A percentile compares a stretch with the other conserved stretches of the same genome.
phyloP scores from a whole-genome alignment of 1,140 invertebrate species.

The Bombus sibiricus region DNA sequence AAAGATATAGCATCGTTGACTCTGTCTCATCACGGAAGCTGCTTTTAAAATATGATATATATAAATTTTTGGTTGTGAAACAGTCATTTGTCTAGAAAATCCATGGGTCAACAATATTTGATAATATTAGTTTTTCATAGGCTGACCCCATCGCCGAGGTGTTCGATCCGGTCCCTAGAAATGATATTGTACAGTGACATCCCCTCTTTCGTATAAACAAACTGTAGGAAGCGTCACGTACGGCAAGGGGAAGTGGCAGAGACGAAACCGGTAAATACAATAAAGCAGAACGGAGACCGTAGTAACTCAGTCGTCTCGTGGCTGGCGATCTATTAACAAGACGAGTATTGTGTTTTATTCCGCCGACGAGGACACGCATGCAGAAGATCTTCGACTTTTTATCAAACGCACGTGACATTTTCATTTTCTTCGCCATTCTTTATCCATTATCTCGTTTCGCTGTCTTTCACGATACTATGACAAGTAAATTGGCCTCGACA shows the following conservation, averaged over 20 bases:
- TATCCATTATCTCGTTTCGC: too few species aligned
- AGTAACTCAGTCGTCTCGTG: conserved; percentile 28
- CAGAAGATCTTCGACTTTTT: background rate
- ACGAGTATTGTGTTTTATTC: background rate
- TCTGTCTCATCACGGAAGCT: too few species aligned
- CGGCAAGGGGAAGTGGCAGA: background rate
- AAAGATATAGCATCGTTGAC: too few species aligned
- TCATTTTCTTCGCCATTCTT: background rate
- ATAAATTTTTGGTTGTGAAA: too few species aligned
- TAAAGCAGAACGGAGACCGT: background rate
- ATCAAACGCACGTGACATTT: background rate
- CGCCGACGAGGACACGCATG: background rate
- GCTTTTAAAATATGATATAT: too few species aligned
- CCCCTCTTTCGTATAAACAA: background rate
- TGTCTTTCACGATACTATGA: background rate
- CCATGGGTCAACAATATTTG: too few species aligned
- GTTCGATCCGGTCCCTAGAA: too few species aligned
- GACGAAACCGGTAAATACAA: conserved; percentile 39
- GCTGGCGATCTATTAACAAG: conserved; percentile 14
- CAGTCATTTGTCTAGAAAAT: too few species aligned
- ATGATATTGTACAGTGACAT: background rate
- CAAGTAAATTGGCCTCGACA: background rate
- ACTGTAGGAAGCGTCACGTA: background rate
- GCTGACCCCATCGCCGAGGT: too few species aligned
- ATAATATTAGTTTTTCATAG: too few species aligned